Evolutionary conservation across 2,888 invertebrate genomes (phyloP), one percentile per base, ranked within the genome.

Genomic region (Nomada fucata): DNA sequence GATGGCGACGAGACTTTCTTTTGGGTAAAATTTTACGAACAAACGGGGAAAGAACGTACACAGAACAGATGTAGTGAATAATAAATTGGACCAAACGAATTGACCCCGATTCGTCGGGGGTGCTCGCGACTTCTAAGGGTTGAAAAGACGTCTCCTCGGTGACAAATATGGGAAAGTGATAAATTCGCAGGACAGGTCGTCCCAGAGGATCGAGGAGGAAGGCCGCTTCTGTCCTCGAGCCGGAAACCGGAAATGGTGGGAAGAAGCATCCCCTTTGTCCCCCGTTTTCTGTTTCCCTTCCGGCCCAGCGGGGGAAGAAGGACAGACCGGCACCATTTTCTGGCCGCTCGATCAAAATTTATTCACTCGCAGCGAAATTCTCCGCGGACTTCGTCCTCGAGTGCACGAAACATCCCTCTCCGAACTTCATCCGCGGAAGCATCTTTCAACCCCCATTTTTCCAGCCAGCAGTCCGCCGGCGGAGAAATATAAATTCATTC

Each of bases 341-440:
- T 60, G 59, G 75, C 53, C 64, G 68, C 79, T 70, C 76, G 76
- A 75, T 77, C 84, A 70, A 87, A 86, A 86, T 86, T 82, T 86
- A 86, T 86, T 86, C 86, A 79, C 87, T 76, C 77, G 72, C 71
- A 29, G 60, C n/a, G 63, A 76, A 84, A 83, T 73, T 47, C 82
- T 73, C 76, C 53, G 42, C 10, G 74, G 81, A 70, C 80, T 74
- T 61, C 65, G 67, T 50, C 13, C 44, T 20, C 60, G 65, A 63
- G 74, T 76, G 50, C 65, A 64, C n/a, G 53, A 52, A 52, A 71
- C 61, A 60, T 79, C 71, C 61, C 71, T 70, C 36, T n/a, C 55
- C 64, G 36, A 42, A 59, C 18, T 70, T 47, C 23, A 3, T 23
- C 5, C 26, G 0, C 11, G 26, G n/a, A 20, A 55, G 13, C 42